Evolutionary conservation across 2,797 vertebrate genomes (phyloP), one percentile per base, ranked within the genome.

Genomic region (Paedocypris micromegethes): DNA sequence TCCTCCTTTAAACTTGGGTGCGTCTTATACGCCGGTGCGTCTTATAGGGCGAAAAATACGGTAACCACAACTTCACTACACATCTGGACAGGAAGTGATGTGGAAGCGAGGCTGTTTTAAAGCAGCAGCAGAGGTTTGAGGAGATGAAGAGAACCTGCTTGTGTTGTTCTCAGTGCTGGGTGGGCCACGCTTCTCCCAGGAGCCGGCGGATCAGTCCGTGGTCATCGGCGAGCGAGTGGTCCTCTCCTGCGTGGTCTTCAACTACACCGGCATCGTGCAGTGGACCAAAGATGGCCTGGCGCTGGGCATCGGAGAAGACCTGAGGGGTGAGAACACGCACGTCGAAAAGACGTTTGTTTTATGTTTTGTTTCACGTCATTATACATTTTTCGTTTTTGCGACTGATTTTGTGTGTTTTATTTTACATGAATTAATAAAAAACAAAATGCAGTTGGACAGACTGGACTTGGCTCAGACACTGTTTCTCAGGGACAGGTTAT

Each of bases 271-370:
- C 50, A 98, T 97, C 3, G 93, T 97, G 72, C 95, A 98, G 81
- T 97, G 95, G 95, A 98, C 95, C 85, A 98, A 97, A 80, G 95
- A 97, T 0, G 95, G 95, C 2, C 86, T 98, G 37, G 95, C 95
- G 0, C 90, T 97, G 51, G 95, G 95, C 6, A 87, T 96, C 74
- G 93, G 93, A 5, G 92, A 96, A 73, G 94, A 93, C 5, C 91
- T 96, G 58, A 88, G 92, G 88, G 94, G 95, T 98, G 76, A 85
- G 80, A 81, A 83, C 72, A 74, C 79, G 81, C 66, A 73, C 77
- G 56, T 73, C 66, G 66, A 1, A 23, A 1, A 23, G 1, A 23
- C 23, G 1, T 23, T 23, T 23, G 23, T 23, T 23, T 23, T 23
- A 1, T 23, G 23, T 23, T 23, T 23, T 23, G 23, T 23, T 23